Conservation (phyloP, 1,140 invertebrate genomes). For the Choristoneura fumiferana region DNA sequence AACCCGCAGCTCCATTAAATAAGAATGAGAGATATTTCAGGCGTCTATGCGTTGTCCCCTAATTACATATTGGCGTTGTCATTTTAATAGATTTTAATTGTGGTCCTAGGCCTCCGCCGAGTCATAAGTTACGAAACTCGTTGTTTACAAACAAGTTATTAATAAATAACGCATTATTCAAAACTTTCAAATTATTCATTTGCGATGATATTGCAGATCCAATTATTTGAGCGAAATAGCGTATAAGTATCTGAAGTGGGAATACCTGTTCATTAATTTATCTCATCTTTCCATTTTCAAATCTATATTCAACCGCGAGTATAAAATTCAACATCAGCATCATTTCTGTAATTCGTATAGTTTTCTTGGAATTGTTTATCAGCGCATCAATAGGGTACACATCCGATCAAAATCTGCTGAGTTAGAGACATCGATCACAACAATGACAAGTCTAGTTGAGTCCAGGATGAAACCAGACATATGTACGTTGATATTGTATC, state of each 20-base stretch:
- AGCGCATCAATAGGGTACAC: background rate
- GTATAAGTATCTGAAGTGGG: too few relatives aligned
- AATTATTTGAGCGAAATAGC: conserved; percentile 13
- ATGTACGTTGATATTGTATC: conserved; percentile 29
- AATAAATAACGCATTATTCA: conserved; percentile 10
- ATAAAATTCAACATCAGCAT: too few relatives aligned
- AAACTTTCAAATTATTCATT: conserved; percentile 11
- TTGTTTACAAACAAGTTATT: conserved; percentile 24
- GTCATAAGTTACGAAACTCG: conserved; percentile 38
- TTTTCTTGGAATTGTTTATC: too few relatives aligned
- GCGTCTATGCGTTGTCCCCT: conserved; percentile 52
- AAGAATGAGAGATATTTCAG: conserved; percentile 69
- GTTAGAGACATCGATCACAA: conserved; percentile 64
- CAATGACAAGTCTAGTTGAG: too few relatives aligned
- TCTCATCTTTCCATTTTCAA: too few relatives aligned
- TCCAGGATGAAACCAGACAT: conserved; percentile 29
- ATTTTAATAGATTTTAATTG: conserved; percentile 73
- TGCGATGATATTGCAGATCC: conserved; percentile 2
- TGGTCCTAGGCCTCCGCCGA: conserved; percentile 38
- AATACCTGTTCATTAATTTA: too few relatives aligned
- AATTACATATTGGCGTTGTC: conserved; percentile 59
- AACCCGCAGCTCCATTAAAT: conserved; percentile 44
- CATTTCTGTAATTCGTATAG: too few relatives aligned
- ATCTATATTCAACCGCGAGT: too few relatives aligned
- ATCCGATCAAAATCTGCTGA: conserved; percentile 65